Conservation (phyloP, 1,140 invertebrate species). For the Drosophila arawakana region DNA sequence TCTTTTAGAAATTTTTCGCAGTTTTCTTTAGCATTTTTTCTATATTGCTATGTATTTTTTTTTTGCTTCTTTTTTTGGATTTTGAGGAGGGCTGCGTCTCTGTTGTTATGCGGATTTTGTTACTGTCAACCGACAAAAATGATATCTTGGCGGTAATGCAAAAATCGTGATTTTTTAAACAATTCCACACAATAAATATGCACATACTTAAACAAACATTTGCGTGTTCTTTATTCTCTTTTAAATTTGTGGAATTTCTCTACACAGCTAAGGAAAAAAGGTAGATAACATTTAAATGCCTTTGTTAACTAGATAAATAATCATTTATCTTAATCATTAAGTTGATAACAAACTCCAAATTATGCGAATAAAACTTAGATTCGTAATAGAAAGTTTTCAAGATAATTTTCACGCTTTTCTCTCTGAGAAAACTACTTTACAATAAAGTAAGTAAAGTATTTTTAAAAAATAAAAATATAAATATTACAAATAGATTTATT, state of each 20-base stretch:
- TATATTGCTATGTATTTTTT: neutral
- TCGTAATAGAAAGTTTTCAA: too few species aligned
- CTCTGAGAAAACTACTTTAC: neutral
- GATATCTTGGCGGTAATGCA: conserved; percentile 20
- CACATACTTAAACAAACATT: conserved; percentile 35
- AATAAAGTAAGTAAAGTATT: too few species aligned
- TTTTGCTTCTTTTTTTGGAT: conserved; percentile 13
- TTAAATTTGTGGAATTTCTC: conserved; percentile 7
- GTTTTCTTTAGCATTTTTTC: conserved; percentile 23
- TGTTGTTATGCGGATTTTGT: conserved; percentile 58
- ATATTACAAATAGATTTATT: too few species aligned
- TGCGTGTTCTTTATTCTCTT: conserved; percentile 9
- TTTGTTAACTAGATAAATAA: too few species aligned
- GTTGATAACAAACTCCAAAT: too few species aligned
- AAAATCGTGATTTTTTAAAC: conserved; percentile 24
- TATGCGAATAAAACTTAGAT: too few species aligned
- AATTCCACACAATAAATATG: conserved; percentile 46
- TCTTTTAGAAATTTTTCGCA: conserved; percentile 45
- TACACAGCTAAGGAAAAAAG: neutral
- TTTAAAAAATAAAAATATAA: too few species aligned
- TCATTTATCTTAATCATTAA: too few species aligned
- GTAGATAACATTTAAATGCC: too few species aligned
- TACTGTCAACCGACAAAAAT: conserved; percentile 28
- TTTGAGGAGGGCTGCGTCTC: neutral
- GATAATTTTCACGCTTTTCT: neutral